Evolutionary conservation across 2,113 vertebrate genomes (phyloP).

Genomic region (Anarrhichthys ocellatus): DNA sequence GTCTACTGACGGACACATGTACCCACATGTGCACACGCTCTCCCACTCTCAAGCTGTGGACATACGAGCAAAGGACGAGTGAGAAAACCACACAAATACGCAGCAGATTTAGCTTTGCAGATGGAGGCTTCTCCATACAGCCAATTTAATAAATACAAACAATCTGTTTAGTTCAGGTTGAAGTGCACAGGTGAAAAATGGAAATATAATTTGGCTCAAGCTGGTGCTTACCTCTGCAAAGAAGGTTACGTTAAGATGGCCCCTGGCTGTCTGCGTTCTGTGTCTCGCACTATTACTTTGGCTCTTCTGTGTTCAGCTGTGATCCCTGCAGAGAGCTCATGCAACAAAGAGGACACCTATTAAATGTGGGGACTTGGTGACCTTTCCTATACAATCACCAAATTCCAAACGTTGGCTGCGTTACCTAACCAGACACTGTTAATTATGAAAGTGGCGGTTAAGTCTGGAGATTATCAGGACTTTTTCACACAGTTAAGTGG

Average conservation of each 20-base stretch:
- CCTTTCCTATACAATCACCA: constrained; percentile 26
- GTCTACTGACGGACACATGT: constrained; percentile 26
- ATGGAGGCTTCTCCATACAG: constrained; percentile 34
- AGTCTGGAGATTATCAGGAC: not conserved
- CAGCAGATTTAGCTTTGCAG: constrained; percentile 29
- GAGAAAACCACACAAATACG: constrained; percentile 49
- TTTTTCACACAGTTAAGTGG: constrained; percentile 2
- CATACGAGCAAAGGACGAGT: constrained; percentile 36
- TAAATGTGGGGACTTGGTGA: constrained; percentile 47
- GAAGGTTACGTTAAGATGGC: constrained; percentile 48
- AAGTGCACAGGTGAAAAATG: constrained; percentile 43
- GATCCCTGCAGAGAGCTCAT: constrained; percentile 37
- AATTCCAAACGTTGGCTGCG: constrained; percentile 21
- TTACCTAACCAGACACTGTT: constrained; percentile 20
- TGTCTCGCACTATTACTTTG: constrained; percentile 38
- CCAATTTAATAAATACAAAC: constrained; percentile 54
- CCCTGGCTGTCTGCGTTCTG: constrained; percentile 36
- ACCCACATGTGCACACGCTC: constrained; percentile 34
- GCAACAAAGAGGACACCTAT: constrained; percentile 52
- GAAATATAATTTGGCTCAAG: constrained; percentile 50
- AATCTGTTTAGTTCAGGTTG: constrained; percentile 58
- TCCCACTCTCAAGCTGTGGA: constrained; percentile 45
- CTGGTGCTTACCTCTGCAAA: constrained; percentile 44
- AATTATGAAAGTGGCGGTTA: not conserved
- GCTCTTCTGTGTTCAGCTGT: constrained; percentile 15